Evolutionary conservation across 2,113 vertebrate genomes (phyloP).

Genomic region (Epinephelus fuscoguttatus): DNA sequence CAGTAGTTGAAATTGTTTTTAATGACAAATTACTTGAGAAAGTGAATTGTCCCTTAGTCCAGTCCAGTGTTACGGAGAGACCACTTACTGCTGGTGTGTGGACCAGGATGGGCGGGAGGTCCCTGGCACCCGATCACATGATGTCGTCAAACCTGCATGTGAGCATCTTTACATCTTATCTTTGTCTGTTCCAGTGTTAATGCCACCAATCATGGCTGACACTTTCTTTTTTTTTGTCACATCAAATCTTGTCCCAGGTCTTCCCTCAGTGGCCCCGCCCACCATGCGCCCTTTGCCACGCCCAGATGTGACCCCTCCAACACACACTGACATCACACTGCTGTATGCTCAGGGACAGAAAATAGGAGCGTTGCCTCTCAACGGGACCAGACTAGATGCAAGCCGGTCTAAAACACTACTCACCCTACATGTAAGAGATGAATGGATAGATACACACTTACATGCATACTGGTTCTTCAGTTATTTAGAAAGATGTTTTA

Average conservation of each 20-base stretch:
- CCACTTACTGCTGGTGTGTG: slow-evolving; percentile 97
- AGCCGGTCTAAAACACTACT: slow-evolving; percentile 88
- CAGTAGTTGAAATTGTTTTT: neutral
- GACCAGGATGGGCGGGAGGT: slow-evolving; percentile 91
- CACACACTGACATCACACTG: slow-evolving; percentile 86
- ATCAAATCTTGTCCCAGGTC: slow-evolving; percentile 81
- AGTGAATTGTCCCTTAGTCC: slow-evolving; percentile 53
- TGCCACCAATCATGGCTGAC: no score
- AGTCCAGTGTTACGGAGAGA: slow-evolving; percentile 94
- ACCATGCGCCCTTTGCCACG: slow-evolving; percentile 84
- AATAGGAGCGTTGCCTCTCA: slow-evolving; percentile 93
- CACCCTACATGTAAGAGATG: slow-evolving; percentile 89
- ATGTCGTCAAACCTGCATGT: slow-evolving; percentile 90
- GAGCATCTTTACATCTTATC: slow-evolving; percentile 65
- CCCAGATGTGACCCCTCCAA: slow-evolving; percentile 87
- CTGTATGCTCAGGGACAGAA: slow-evolving; percentile 97
- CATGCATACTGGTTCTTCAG: neutral
- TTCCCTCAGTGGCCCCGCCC: slow-evolving; percentile 89
- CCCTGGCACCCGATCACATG: slow-evolving; percentile 89
- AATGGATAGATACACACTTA: no score
- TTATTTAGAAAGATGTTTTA: no score
- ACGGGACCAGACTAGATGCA: slow-evolving; percentile 89
- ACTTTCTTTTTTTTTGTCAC: neutral
- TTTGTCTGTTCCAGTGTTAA: neutral
- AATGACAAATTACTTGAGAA: neutral